Conservation (phyloP, 2,888 invertebrate genomes). For the Acrobeloides nanus region DNA sequence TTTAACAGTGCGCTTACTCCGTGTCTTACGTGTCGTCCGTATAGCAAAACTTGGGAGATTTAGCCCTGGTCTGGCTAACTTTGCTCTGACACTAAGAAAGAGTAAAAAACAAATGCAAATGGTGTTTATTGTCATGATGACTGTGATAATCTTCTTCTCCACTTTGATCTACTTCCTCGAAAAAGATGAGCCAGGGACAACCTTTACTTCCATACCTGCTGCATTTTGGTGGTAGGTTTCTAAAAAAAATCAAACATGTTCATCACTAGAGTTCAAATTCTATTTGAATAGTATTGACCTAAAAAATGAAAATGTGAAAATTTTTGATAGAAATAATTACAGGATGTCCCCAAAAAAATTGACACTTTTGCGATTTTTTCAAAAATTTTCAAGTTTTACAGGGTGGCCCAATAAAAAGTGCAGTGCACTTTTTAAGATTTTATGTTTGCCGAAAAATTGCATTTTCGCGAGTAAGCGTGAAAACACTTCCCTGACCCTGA, state of each 20-base stretch:
- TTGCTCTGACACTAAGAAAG: conserved; percentile 46
- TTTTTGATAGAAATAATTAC: too few species aligned
- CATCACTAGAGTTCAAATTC: neutral
- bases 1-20: conserved; percentile 48
- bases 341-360: too few species aligned
- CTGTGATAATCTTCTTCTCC: conserved; percentile 51
- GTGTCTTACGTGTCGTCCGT: conserved; percentile 50
- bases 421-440: too few species aligned
- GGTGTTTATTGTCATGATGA: conserved; percentile 36
- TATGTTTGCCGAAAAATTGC: too few species aligned
- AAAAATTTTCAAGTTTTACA: too few species aligned
- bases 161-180: conserved; percentile 52
- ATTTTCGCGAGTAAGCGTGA: too few species aligned
- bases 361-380: too few species aligned
- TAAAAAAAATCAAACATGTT: too few species aligned
- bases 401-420: too few species aligned
- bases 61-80: conserved; percentile 51
- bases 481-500: too few species aligned
- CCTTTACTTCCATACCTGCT: conserved; percentile 50
- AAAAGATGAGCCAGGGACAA: conserved; percentile 47
- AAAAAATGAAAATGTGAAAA: too few species aligned
- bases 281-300: too few species aligned
- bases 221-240: conserved; percentile 49
- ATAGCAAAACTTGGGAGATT: conserved; percentile 51
- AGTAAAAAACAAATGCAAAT: conserved; percentile 53